Evolutionary conservation across 2,113 vertebrate genomes (phyloP).

Genomic region (Phocoena sinus): DNA sequence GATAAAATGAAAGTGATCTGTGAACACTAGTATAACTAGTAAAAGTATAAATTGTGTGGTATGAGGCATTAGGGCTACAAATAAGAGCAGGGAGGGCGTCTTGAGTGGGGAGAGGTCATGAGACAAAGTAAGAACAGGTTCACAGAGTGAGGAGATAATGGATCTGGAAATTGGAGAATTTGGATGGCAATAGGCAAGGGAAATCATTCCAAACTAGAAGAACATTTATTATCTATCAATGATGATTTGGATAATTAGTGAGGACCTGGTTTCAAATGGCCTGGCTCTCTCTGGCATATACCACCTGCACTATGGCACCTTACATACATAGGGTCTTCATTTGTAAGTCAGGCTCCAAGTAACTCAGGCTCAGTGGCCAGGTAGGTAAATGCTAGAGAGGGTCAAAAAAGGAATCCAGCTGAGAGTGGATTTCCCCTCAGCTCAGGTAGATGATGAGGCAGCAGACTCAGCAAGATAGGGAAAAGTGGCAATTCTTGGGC

Average conservation of each 20-base stretch:
- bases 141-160: neutral
- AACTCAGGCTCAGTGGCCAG: neutral
- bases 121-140: neutral
- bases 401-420: neutral
- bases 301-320: too few relatives aligned
- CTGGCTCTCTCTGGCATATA: rapidly evolving
- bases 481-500: neutral
- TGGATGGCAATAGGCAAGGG: neutral
- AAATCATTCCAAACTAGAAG: neutral
- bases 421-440: neutral
- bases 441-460: neutral
- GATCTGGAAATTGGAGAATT: neutral
- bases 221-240: neutral
- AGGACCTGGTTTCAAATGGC: neutral
- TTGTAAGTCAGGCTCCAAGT: neutral
- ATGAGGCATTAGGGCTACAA: too few relatives aligned
- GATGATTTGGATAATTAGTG: neutral
- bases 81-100: rapidly evolving
- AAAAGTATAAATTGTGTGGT: neutral
- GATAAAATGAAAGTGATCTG: neutral
- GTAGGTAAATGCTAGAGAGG: rapidly evolving
- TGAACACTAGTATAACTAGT: neutral
- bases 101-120: neutral
- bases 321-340: rapidly evolving
- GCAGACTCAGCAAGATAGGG: neutral